phyloP scores from a whole-genome alignment of 2,888 invertebrate genomes.

The Lithodes maja region DNA sequence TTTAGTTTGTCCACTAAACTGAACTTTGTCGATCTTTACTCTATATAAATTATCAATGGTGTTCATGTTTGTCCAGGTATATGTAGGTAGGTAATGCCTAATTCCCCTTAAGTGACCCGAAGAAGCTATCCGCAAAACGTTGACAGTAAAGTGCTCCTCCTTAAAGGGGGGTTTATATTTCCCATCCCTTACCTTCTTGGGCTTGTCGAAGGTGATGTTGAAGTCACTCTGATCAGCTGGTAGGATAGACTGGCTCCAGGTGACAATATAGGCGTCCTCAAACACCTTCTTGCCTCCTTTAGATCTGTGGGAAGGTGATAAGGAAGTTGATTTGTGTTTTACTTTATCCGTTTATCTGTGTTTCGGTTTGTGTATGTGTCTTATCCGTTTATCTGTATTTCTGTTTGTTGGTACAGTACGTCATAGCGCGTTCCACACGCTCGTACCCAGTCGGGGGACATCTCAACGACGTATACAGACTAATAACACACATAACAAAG shows the following conservation, averaged over 20 bases:
- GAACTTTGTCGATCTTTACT: no score
- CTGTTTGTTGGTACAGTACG: background rate
- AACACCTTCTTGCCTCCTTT: conserved; percentile 43
- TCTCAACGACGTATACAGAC: no score
- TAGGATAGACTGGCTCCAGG: conserved; percentile 55
- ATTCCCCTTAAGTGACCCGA: no score
- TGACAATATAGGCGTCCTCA: conserved; percentile 49
- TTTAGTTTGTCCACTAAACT: no score
- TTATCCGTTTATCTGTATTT: background rate
- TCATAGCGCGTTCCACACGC: no score
- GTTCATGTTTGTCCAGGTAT: background rate
- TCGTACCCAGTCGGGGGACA: no score
- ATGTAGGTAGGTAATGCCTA: no score
- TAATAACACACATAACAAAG: no score
- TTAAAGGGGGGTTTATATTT: background rate
- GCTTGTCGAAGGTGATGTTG: conserved; percentile 44
- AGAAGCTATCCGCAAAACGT: no score
- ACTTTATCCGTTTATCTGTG: background rate
- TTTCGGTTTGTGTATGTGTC: background rate
- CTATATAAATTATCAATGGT: no score
- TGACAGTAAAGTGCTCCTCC: no score
- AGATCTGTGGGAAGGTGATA: conserved; percentile 2
- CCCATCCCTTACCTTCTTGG: conserved; percentile 41
- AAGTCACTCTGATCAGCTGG: conserved; percentile 36
- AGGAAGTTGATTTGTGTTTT: background rate